A percentile compares a stretch with the other conserved stretches of the same genome.
Evolutionary conservation across 2,113 vertebrate species (phyloP).

Genomic region (Toxotes jaculatrix): DNA sequence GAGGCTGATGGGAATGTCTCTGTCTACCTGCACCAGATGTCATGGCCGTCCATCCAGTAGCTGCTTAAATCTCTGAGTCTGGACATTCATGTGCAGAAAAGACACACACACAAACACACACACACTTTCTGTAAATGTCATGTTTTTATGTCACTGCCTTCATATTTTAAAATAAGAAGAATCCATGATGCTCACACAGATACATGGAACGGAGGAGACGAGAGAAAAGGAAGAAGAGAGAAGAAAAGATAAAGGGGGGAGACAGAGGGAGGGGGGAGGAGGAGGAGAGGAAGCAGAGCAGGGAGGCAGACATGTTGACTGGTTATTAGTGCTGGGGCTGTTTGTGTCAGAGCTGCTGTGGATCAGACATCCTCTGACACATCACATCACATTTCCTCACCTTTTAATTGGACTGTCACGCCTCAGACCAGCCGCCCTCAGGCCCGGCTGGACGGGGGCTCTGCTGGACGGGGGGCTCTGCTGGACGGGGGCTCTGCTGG

Average conservation of each 20-base stretch:
- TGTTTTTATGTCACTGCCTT: no score
- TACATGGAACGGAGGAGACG: no score
- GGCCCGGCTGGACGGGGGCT: neutral
- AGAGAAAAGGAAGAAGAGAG: neutral
- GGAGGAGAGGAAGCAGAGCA: neutral
- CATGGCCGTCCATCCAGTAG: no score
- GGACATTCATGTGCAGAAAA: no score
- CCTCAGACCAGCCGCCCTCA: constrained; percentile 18
- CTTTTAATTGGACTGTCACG: constrained; percentile 70
- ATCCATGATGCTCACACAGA: no score
- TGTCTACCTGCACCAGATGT: no score
- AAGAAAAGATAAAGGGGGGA: neutral
- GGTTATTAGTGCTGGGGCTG: constrained; percentile 36
- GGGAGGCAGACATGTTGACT: constrained; percentile 35
- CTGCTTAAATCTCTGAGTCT: no score
- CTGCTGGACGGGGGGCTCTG: constrained; percentile 14
- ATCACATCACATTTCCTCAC: constrained; percentile 59
- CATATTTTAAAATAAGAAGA: no score
- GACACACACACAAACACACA: no score
- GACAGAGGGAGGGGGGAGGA: no score
- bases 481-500: constrained; percentile 3
- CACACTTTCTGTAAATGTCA: no score
- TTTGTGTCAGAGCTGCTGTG: constrained; percentile 37
- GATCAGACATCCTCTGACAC: constrained; percentile 56
- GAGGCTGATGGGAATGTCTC: no score